Evolutionary conservation across 1,140 invertebrate genomes (phyloP).

Genomic region (Caenorhabditis briggsae): DNA sequence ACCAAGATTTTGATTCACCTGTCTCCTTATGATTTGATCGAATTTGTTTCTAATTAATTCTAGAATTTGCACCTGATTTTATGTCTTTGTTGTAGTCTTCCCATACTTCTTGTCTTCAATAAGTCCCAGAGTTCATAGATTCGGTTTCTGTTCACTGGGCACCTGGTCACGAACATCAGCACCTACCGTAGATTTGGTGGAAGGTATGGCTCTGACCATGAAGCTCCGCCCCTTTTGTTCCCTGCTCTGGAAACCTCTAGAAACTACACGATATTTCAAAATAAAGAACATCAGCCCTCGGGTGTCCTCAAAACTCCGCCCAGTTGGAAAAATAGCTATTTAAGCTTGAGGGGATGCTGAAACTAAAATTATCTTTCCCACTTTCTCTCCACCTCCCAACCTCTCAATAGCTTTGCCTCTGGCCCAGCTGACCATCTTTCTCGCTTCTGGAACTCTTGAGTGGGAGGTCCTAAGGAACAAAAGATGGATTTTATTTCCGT

Average conservation of each 20-base stretch:
- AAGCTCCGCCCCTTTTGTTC: slow-evolving; percentile 2
- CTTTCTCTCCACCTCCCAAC: background rate
- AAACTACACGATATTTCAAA: slow-evolving; percentile 28
- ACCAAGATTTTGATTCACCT: background rate
- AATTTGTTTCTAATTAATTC: slow-evolving; percentile 14
- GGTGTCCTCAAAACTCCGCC: slow-evolving; percentile 3
- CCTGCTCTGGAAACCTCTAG: background rate
- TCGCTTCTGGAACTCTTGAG: slow-evolving; percentile 11
- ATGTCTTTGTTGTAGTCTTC: background rate
- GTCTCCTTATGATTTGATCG: background rate
- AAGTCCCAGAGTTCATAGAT: background rate
- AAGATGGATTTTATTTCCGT: slow-evolving; percentile 5
- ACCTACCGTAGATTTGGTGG: slow-evolving; percentile 7
- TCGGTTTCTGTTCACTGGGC: background rate
- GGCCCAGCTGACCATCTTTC: background rate
- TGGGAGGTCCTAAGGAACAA: background rate
- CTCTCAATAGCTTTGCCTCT: background rate
- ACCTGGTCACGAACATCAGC: background rate
- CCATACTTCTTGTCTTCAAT: background rate
- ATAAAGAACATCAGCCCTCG: slow-evolving; percentile 2
- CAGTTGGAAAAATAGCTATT: background rate
- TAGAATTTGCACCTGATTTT: background rate
- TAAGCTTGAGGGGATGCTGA: background rate
- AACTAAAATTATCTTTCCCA: slow-evolving; percentile 5
- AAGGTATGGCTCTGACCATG: background rate